A percentile compares a stretch with the other conserved stretches of the same genome.
These are phyloP conservation scores for Pteria penguin DNA, from an alignment of 2,888 invertebrate genomes.

Conservation along the genomic window DNA sequence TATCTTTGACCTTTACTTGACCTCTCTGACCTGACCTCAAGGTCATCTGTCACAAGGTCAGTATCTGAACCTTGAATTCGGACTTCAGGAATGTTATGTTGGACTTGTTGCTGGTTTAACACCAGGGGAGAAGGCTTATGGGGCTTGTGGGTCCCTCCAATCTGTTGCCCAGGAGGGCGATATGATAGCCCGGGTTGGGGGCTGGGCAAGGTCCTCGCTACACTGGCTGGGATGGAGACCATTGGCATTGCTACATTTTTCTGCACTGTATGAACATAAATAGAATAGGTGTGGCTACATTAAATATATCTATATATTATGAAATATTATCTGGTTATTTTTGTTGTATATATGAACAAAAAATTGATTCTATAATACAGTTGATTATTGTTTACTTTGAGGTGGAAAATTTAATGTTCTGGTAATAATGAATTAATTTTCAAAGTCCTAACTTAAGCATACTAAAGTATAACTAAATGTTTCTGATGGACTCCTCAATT, in stretches of 20 bases:
- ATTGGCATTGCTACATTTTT: slow-evolving; percentile 9
- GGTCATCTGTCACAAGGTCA: slow-evolving; percentile 46
- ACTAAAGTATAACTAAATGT: too few species aligned
- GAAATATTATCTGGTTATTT: too few species aligned
- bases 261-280: not conserved
- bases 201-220: slow-evolving; percentile 13
- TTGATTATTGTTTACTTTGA: too few species aligned
- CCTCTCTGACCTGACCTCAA: slow-evolving; percentile 62
- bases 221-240: slow-evolving; percentile 10
- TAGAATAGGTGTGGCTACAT: not conserved
- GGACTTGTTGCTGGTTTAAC: slow-evolving; percentile 44
- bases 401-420: too few species aligned
- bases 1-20: slow-evolving; percentile 70
- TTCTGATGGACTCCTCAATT: too few species aligned
- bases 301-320: too few species aligned
- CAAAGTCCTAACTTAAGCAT: too few species aligned
- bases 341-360: too few species aligned
- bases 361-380: too few species aligned
- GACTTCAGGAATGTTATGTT: slow-evolving; percentile 32
- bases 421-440: too few species aligned
- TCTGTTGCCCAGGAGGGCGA: slow-evolving; percentile 16
- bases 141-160: slow-evolving; percentile 47
- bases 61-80: slow-evolving; percentile 30
- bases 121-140: slow-evolving; percentile 52
- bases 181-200: slow-evolving; percentile 4